Evolutionary conservation across 2,113 vertebrate species (phyloP).

Genomic region (Urocitellus parryii): DNA sequence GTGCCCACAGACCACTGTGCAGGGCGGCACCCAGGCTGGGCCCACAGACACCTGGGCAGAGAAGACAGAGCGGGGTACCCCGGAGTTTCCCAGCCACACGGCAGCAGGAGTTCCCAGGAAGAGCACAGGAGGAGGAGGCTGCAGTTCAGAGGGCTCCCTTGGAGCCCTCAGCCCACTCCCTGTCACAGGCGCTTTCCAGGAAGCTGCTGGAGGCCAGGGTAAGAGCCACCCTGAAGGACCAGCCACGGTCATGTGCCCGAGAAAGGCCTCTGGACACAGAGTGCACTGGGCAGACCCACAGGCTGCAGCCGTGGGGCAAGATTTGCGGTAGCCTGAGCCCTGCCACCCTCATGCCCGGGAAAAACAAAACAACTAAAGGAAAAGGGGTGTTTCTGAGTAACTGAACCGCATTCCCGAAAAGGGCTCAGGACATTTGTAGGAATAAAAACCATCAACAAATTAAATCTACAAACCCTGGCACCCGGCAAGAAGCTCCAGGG

Average conservation of each 20-base stretch:
- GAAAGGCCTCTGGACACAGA: background rate
- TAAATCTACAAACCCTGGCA: background rate
- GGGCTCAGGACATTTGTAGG: background rate
- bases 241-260: background rate
- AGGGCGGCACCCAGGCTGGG: no score
- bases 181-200: fast-evolving
- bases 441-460: background rate
- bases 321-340: background rate
- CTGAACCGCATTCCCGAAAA: background rate
- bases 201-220: background rate
- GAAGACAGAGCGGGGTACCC: background rate
- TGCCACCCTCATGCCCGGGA: fast-evolving
- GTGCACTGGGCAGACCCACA: background rate
- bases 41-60: background rate
- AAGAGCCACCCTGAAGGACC: background rate
- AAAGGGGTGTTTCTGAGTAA: background rate
- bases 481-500: background rate
- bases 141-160: background rate
- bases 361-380: background rate
- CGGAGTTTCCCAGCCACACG: no score
- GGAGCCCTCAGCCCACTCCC: background rate
- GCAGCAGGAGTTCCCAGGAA: background rate
- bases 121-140: background rate
- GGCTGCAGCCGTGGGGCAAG: no score
- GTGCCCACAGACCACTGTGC: background rate